These are phyloP conservation scores for Drosophila rufa DNA, from an alignment of 1,140 invertebrate genomes.

Conservation along the genomic window DNA sequence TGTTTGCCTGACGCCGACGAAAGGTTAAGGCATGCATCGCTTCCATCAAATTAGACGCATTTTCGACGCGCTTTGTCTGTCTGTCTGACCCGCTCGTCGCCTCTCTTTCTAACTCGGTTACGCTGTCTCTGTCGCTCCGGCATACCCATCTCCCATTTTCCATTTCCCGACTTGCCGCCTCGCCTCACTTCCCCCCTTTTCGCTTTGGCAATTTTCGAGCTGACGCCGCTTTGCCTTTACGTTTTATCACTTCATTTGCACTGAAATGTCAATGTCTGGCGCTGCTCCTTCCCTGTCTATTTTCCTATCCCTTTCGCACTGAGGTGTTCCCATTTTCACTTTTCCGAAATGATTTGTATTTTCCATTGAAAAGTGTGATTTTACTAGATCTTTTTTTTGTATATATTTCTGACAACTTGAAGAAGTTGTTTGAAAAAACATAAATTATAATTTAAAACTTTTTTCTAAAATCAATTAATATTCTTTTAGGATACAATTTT, in stretches of 20 bases:
- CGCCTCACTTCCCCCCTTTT: conserved; percentile 10
- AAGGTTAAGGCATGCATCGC: conserved; percentile 53
- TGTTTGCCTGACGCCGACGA: conserved; percentile 45
- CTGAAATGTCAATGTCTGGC: conserved; percentile 75
- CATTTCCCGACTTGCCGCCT: neutral
- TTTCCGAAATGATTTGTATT: neutral
- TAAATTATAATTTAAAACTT: neutral
- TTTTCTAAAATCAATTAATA: neutral
- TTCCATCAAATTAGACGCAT: conserved; percentile 70
- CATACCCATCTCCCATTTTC: conserved; percentile 21
- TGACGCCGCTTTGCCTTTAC: conserved; percentile 59
- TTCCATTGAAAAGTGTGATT: neutral
- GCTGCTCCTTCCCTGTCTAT: conserved; percentile 14
- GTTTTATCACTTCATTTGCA: conserved; percentile 79
- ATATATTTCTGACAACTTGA: no score
- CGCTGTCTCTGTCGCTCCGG: conserved; percentile 12
- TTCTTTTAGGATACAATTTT: neutral
- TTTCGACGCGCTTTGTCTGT: conserved; percentile 61
- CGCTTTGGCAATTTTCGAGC: conserved; percentile 59
- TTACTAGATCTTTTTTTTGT: neutral
- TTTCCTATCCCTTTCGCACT: conserved; percentile 1
- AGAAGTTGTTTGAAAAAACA: no score
- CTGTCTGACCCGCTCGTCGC: conserved; percentile 9
- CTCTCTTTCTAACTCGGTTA: conserved; percentile 6
- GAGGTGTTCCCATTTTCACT: conserved; percentile 27